Base-by-base conservation (phyloP, 2,888 invertebrate genomes). In the Oscheius sp. region DNA sequence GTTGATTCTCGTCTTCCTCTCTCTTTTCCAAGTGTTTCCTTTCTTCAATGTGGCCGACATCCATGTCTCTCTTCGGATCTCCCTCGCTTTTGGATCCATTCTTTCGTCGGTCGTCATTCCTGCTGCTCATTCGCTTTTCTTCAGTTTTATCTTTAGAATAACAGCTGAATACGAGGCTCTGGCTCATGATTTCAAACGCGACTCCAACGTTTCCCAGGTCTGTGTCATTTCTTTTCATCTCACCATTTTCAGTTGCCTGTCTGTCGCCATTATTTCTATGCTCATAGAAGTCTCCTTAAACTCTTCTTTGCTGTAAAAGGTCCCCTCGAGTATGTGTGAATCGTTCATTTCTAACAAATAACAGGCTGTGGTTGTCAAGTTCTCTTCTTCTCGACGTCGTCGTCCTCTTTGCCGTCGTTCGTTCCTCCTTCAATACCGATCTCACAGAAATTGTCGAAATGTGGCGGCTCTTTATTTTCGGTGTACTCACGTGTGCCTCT, bases 191-290 rank as follows among this genome's bases (percentile, higher is more conserved):
- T 66, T 66, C 18, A 49, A 25, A 9, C 46, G 49, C 16, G 66
- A 66, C 27, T 25, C 25, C 23, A 66, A 66, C 27, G 27, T 49
- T 25, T 52, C 49, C 16, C 66, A 66, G 66, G 66, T 66, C 23
- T 7, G 6, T 18, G 35, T n/a, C 49, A 6, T 9, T 9, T 13
- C 21, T 5, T 49, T 49, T 13, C 49, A 7, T 18, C 49, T 49
- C 2, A 49, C 21, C 49, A 18, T 18, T 59, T 35, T n/a, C 43
- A 61, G 61, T 21, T 61, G 5, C 61, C 61, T 16, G 61, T 61
- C 43, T 61, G 61, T 45, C 61, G 61, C n/a, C 61, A 61, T 13
- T 61, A 61, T 43, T 61, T 61, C 61, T 61, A 61, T 43, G 61
- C 61, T 43, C 61, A 61, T 18, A 13, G 45, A 3, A 61, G 43